phyloP scores from a whole-genome alignment of 1,140 invertebrate species.

The Oryctes rhinoceros region DNA sequence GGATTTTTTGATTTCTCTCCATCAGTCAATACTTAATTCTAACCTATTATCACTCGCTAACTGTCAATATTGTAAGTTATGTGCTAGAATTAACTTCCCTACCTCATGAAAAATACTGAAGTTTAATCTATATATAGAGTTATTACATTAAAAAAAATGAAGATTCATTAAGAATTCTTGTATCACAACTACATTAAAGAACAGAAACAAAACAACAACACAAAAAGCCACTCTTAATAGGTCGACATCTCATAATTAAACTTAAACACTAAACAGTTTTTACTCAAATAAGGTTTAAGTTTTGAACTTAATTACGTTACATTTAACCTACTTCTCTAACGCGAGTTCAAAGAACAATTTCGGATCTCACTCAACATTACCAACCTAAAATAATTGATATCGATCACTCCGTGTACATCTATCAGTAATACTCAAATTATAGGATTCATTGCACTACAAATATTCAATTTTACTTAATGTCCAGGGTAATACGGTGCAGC shows the following conservation, averaged over 20 bases:
- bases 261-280: no score
- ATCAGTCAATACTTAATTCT: no score
- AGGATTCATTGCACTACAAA: slow-evolving; percentile 33
- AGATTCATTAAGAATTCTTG: background rate
- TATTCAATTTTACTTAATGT: slow-evolving; percentile 37
- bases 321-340: no score
- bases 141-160: no score
- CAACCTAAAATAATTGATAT: slow-evolving; percentile 2
- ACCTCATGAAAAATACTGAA: no score
- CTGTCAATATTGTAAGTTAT: background rate
- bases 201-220: background rate
- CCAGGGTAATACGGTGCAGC: slow-evolving; percentile 38
- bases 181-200: background rate
- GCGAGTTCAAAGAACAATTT: no score
- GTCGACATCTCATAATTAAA: background rate
- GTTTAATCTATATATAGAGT: no score
- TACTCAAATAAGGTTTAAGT: no score
- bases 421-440: slow-evolving; percentile 37
- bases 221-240: no score
- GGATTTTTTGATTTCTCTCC: no score
- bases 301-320: no score
- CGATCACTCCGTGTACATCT: background rate
- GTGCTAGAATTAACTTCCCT: background rate
- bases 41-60: background rate
- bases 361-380: background rate